These are phyloP conservation scores for Drosophila ercepeae DNA, from an alignment of 1,140 invertebrate genomes.

Conservation along the genomic window DNA sequence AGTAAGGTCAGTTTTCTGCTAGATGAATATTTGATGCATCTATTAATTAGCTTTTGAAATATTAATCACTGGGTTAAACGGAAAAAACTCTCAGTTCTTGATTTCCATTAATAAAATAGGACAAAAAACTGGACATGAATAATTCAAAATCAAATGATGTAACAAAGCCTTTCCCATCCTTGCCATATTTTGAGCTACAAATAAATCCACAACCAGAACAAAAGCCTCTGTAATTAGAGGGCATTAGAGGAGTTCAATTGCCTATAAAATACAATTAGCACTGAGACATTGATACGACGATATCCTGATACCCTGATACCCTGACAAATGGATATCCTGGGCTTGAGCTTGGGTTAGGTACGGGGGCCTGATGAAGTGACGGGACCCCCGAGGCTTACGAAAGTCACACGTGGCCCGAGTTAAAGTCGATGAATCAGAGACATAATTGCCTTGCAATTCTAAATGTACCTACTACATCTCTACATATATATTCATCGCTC, in stretches of 20 bases:
- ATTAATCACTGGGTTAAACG: no score
- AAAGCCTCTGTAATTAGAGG: not conserved
- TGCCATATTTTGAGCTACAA: not conserved
- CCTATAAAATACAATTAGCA: constrained; percentile 50
- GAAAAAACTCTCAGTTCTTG: no score
- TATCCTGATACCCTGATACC: not conserved
- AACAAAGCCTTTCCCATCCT: no score
- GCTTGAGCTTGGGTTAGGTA: no score
- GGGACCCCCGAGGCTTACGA: constrained; percentile 34
- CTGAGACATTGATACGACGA: constrained; percentile 20
- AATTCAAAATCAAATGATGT: no score
- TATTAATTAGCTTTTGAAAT: not conserved
- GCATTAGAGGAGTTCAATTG: constrained; percentile 35
- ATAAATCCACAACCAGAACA: not conserved
- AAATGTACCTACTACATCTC: not conserved
- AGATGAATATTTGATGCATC: not conserved
- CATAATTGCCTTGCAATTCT: constrained; percentile 14
- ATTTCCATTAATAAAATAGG: no score
- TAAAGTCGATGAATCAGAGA: constrained; percentile 31
- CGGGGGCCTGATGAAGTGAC: not conserved
- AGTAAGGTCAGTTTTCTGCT: not conserved
- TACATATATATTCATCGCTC: not conserved
- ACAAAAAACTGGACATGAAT: no score
- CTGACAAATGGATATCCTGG: not conserved
- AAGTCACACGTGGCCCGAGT: constrained; percentile 41